Percentiles rank a stretch among this genome's conserved stretches.
Evolutionary conservation across 2,113 vertebrate genomes (phyloP).

Genomic region (Silurus meridionalis): DNA sequence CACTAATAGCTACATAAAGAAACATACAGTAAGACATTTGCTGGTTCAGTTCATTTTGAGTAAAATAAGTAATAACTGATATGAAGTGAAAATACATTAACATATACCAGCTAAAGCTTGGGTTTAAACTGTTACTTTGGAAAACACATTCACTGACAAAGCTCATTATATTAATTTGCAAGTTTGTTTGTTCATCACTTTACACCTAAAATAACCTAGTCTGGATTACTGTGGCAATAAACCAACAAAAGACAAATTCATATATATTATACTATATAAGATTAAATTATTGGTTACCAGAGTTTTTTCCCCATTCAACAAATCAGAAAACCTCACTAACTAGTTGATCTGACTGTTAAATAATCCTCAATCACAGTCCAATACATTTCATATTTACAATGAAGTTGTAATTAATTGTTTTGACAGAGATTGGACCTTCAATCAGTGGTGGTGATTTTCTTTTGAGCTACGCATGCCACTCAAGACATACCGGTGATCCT

Average conservation of each 20-base stretch:
- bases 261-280: too few species aligned
- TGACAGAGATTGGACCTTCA: not conserved
- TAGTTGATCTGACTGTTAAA: not conserved
- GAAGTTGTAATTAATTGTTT: not conserved
- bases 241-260: not conserved
- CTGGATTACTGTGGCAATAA: not conserved
- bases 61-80: not conserved
- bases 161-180: not conserved
- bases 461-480: too few species aligned
- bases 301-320: not conserved
- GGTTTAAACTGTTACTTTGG: not conserved
- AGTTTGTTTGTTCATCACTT: not conserved
- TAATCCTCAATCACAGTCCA: not conserved
- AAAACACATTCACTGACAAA: not conserved
- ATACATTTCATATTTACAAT: not conserved
- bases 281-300: not conserved
- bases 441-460: too few species aligned
- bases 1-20: not conserved
- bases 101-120: not conserved
- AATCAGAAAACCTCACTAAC: not conserved
- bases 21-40: not conserved
- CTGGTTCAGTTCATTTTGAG: not conserved
- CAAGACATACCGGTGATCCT: too few species aligned
- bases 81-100: not conserved
- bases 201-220: not conserved